Evolutionary conservation across 2,797 vertebrate genomes (phyloP), one percentile per base, ranked within the genome.

Genomic region (Crossoptilon crossoptilon): DNA sequence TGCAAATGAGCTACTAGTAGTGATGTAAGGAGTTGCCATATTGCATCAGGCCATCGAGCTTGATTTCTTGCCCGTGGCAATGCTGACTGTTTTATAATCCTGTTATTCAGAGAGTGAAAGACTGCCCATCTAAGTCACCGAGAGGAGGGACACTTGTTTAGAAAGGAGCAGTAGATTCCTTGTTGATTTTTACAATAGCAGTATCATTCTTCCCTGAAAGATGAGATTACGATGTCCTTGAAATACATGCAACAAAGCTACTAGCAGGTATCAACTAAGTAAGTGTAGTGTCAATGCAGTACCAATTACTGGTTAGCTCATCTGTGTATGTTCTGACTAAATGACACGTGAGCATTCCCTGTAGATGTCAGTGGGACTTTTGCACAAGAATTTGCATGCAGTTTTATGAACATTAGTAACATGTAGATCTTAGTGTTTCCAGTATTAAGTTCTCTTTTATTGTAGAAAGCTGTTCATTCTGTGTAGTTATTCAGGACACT

Each of bases 31-130:
- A 91, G 76, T 89, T 93, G 73, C 81, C 76, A 43, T 33, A n/a
- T 53, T 90, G n/a, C 58, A 90, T 88, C 74, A 78, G 55, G 75
- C 44, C 9, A 41, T 26, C 0, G 14, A 53, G 31, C 67, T 74
- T 95, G 88, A 85, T 88, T 84, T 87, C 43, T 81, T 75, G 51
- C 44, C 73, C 53, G 74, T 48, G 87, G 88, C 91, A 85, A 22
- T 39, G 31, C 56, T 46, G 74, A 10, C 55, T 74, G 46, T 39
- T 84, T 75, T 48, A 75, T 74, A 78, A 75, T 51, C 29, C 71
- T 43, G 19, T 93, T 91, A 67, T 49, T 56, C 31, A 41, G 58
- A 70, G 58, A 44, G 87, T 51, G 73, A 91, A 76, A 59, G n/a
- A 29, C n/a, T 80, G 48, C 44, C 41, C 18, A 39, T 83, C 66